A percentile compares a stretch with the other conserved stretches of the same genome.
Evolutionary conservation across 2,888 invertebrate species (phyloP).

Genomic region (Eupithecia abbreviata): DNA sequence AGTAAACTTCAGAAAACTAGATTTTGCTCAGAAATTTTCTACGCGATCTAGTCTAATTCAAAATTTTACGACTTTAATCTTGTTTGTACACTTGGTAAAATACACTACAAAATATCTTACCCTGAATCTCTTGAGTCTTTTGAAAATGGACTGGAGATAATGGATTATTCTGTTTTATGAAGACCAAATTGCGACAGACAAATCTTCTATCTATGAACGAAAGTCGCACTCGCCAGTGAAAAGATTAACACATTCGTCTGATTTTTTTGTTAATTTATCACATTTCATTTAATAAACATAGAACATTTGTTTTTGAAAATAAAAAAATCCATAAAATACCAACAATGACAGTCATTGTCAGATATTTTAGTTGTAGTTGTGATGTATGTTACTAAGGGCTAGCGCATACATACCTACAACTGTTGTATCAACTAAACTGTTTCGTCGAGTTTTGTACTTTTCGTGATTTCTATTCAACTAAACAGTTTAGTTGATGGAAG

Average conservation of each 20-base stretch:
- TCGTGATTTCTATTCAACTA: too few relatives aligned
- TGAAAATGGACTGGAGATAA: neutral
- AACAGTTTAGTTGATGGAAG: too few relatives aligned
- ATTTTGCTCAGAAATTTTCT: slow-evolving; percentile 17
- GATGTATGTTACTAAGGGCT: too few relatives aligned
- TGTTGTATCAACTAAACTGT: too few relatives aligned
- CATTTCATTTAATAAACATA: too few relatives aligned
- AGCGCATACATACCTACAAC: too few relatives aligned
- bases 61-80: slow-evolving; percentile 29
- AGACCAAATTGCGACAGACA: neutral
- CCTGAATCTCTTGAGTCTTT: neutral
- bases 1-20: neutral
- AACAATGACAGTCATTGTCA: too few relatives aligned
- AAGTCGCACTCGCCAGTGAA: neutral
- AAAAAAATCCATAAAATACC: too few relatives aligned
- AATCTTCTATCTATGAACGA: neutral
- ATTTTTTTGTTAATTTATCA: neutral
- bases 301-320: too few relatives aligned
- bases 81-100: slow-evolving; percentile 25
- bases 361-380: too few relatives aligned
- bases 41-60: slow-evolving; percentile 23
- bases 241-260: neutral
- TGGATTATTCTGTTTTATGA: neutral
- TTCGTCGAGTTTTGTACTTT: too few relatives aligned
- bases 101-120: slow-evolving; percentile 10